These are phyloP conservation scores for Melipona bicolor DNA, from an alignment of 2,888 invertebrate species.

Conservation along the genomic window DNA sequence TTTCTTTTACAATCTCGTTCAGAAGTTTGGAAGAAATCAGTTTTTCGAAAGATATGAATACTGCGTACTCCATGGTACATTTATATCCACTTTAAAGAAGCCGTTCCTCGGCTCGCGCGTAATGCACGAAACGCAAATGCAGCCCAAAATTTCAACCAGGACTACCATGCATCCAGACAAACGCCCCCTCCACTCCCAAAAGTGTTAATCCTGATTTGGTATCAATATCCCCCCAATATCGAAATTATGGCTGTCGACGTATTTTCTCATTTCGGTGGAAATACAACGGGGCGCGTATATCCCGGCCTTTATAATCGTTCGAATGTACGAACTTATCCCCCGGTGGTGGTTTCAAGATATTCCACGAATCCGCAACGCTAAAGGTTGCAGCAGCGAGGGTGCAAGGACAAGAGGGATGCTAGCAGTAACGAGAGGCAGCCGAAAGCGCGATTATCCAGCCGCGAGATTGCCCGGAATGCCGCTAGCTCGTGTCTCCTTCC, in stretches of 20 bases:
- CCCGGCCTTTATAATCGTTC: conserved; percentile 17
- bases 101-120: too few species aligned
- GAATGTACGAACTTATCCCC: conserved; percentile 31
- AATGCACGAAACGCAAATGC: too few species aligned
- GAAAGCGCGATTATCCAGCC: conserved; percentile 68
- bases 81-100: too few species aligned
- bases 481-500: background rate
- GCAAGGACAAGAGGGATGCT: conserved; percentile 16
- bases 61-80: too few species aligned
- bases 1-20: too few species aligned
- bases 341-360: conserved; percentile 26
- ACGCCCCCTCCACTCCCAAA: background rate
- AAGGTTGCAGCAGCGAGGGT: background rate
- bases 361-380: background rate
- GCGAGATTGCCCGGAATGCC: background rate
- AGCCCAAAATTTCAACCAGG: too few species aligned
- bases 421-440: conserved; percentile 55
- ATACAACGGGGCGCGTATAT: conserved; percentile 10
- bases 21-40: too few species aligned
- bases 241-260: conserved; percentile 6
- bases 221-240: background rate
- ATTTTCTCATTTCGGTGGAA: conserved; percentile 26
- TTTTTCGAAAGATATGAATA: too few species aligned
- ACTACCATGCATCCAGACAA: background rate
- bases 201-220: background rate